phyloP scores from a whole-genome alignment of 2,113 vertebrate genomes.

The Trinectes maculatus region DNA sequence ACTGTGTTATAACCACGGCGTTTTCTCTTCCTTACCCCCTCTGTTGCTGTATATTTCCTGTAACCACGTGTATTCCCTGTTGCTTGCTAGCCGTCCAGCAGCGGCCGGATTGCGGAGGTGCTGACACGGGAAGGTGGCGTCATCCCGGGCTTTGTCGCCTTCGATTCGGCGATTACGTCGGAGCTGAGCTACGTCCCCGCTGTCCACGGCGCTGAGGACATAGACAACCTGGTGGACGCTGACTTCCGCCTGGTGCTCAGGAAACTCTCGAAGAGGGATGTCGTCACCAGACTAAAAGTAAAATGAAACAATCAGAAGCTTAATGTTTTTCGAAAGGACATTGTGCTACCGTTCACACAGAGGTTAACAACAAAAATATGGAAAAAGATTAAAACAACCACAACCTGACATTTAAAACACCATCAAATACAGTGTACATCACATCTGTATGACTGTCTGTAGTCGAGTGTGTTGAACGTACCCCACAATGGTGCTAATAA shows the following conservation, averaged over 20 bases:
- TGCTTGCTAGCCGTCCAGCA: slow-evolving; percentile 91
- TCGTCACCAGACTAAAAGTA: slow-evolving; percentile 94
- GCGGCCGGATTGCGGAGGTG: slow-evolving; percentile 92
- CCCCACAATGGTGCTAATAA: no score
- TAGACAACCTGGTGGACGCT: slow-evolving; percentile 94
- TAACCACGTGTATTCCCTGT: background rate
- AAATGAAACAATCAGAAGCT: slow-evolving; percentile 23
- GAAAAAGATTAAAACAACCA: no score
- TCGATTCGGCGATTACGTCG: slow-evolving; percentile 84
- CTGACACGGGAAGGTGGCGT: slow-evolving; percentile 91
- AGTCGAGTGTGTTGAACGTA: no score
- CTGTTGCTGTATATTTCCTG: background rate
- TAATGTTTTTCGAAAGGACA: background rate
- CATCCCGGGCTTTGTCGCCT: slow-evolving; percentile 94
- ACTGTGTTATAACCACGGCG: background rate
- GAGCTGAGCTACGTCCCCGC: slow-evolving; percentile 95
- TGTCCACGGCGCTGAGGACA: slow-evolving; percentile 93
- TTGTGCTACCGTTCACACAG: background rate
- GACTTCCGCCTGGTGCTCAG: slow-evolving; percentile 96
- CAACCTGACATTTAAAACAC: background rate
- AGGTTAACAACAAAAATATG: background rate
- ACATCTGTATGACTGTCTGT: no score
- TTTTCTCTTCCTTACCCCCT: background rate
- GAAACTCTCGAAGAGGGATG: slow-evolving; percentile 95
- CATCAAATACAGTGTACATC: background rate